Evolutionary conservation across 2,797 vertebrate species (phyloP).

Genomic region (Enteromius viviparus): DNA sequence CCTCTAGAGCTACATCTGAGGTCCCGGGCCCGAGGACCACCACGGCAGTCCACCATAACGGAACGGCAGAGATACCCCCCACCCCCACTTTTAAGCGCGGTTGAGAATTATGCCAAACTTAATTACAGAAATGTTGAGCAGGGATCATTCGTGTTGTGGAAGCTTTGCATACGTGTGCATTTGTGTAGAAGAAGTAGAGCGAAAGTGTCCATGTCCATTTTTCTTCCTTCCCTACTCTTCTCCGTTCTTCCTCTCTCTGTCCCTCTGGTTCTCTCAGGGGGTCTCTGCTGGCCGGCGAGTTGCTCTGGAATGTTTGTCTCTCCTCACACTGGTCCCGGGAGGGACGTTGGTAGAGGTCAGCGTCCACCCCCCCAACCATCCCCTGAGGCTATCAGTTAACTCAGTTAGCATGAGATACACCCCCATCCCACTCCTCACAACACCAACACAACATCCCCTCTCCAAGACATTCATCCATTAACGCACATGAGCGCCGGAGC

Average conservation of each 20-base stretch:
- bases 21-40: slow-evolving; percentile 51
- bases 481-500: not conserved
- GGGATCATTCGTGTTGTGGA: slow-evolving; percentile 16
- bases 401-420: slow-evolving; percentile 96
- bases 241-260: slow-evolving; percentile 42
- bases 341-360: slow-evolving; percentile 85
- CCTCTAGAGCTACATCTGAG: slow-evolving; percentile 48
- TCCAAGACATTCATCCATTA: slow-evolving; percentile 15
- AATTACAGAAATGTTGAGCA: slow-evolving; percentile 67
- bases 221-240: slow-evolving; percentile 16
- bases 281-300: slow-evolving; percentile 85
- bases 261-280: slow-evolving; percentile 77
- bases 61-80: slow-evolving; percentile 57
- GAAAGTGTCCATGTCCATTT: not conserved
- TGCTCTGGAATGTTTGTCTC: slow-evolving; percentile 99
- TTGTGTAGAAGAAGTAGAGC: slow-evolving; percentile 27
- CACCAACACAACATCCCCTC: slow-evolving; percentile 21
- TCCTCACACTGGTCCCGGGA: slow-evolving; percentile 81
- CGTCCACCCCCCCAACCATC: slow-evolving; percentile 87
- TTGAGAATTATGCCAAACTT: slow-evolving; percentile 74
- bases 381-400: slow-evolving; percentile 98
- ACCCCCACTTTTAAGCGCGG: slow-evolving; percentile 71
- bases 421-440: slow-evolving; percentile 45
- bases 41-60: slow-evolving; percentile 50
- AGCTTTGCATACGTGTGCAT: slow-evolving; percentile 25